These are phyloP conservation scores for Dromaius novaehollandiae DNA, from an alignment of 2,113 vertebrate species.

Conservation along the genomic window DNA sequence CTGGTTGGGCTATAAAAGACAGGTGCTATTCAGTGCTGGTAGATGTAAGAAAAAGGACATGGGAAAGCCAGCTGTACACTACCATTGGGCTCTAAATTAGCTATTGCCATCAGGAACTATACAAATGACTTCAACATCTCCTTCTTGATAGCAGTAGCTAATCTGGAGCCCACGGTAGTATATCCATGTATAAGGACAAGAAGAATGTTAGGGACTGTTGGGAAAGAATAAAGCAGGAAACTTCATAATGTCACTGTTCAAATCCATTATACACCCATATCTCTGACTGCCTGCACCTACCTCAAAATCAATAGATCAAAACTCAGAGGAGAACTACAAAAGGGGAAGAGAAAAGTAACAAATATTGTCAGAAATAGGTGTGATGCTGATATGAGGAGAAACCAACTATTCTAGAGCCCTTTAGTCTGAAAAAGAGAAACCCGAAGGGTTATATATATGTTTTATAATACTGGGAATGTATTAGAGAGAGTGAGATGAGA, in stretches of 20 bases:
- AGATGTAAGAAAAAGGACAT: not conserved
- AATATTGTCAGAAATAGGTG: not conserved
- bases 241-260: not conserved
- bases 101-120: not conserved
- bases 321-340: not conserved
- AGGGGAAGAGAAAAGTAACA: not conserved
- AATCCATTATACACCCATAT: not conserved
- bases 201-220: not conserved
- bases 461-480: not conserved
- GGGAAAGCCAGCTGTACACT: not conserved
- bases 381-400: not conserved
- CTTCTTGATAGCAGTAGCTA: not conserved
- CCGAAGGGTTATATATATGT: not conserved
- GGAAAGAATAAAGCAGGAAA: not conserved
- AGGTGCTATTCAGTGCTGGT: not conserved
- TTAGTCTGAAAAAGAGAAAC: not conserved
- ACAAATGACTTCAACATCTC: not conserved
- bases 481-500: not conserved
- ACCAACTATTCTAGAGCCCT: not conserved
- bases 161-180: not conserved
- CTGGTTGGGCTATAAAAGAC: not conserved
- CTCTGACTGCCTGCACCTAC: not conserved
- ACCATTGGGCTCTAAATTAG: not conserved
- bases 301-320: not conserved
- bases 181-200: not conserved